Base-by-base conservation (phyloP, 2,888 invertebrate species). In the Leucophenga montana region DNA sequence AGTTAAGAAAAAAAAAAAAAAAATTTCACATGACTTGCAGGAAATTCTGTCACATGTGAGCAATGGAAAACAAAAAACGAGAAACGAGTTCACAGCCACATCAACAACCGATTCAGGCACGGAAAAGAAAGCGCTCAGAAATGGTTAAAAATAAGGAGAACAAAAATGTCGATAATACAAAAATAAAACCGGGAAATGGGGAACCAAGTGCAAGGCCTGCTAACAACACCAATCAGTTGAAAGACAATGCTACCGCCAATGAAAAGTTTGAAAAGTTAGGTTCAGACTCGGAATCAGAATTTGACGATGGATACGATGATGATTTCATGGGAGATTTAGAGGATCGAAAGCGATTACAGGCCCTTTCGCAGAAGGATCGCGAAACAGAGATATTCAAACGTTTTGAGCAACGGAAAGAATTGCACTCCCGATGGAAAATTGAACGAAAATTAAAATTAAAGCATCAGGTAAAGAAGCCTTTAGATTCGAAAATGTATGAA, bases 341-440 rank as follows among this genome's bases (percentile, higher is more conserved):
- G n/a, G n/a, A n/a, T n/a, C n/a, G n/a, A n/a, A n/a, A n/a, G n/a
- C n/a, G n/a, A n/a, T n/a, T n/a, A n/a, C n/a, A 98, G 88, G 97
- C 96, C 72, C 94, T 99, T 92, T 98, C 98, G 0, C 99, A 99
- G 87, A 97, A 97, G 84, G 98, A 99, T 86, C 91, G 99, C 56
- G 99, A 99, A 89, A 97, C 97, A 69, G 98, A 98, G 89, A 94
- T 99, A 78, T 99, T 96, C 88, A 97, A 98, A 87, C 92, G 99
- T 66, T 96, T 98, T 66, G 99, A 99, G 89, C 94, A 97, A 83
- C 91, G 98, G 78, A 98, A 99, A 87, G 92, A 95, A 0, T 94
- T 98, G 92, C 96, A 95, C 87, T 97, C 97, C 0, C 92, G 95
- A 79, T 98, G 97, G 92, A n/a, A n/a, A n/a, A 98, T 98, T 70